Base-by-base conservation (phyloP, 1,140 invertebrate genomes). In the Plodia interpunctella region DNA sequence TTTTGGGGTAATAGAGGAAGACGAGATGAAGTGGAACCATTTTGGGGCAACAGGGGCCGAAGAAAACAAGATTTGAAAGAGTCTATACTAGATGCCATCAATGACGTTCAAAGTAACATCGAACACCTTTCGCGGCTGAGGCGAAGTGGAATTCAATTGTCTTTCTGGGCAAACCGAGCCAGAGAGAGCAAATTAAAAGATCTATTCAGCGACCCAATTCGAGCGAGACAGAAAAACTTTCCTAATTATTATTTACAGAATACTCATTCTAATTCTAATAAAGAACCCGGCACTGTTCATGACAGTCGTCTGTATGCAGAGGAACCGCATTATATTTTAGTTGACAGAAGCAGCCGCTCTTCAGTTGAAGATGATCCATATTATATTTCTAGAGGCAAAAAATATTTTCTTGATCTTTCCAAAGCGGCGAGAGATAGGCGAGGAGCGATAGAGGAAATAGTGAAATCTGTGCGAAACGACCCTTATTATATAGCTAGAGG, bases 401-500 rank as follows among this genome's bases (percentile, higher is more conserved):
- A 87, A 58, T 78, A 72, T 56, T 61, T 62, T 49, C 60, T 61
- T 0, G 67, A 76, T 21, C 55, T 76, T 8, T 32, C 58, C 0
- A 73, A 83, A 65, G 65, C 69, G 15, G 57, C 62, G 9, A 74
- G 85, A 58, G 83, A 72, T 49, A 65, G 87, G 60, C 83, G 87
- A 1, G 83, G 83, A 25, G 78, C 78, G 0, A 60, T 89, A 28
- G 87, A 89, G 64, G 81, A 89, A 55, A 70, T 89, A 11, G 76
- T 87, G 0, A 87, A 87, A 71, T 83, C 82, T 0, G 80, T 89
- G 9, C 68, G 82, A 19, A 85, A 86, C 38, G 87, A 89, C 68
- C 87, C 87, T n/a, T 89, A 74, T 66, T 87, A 86, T 55, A 87
- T 88, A 49, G 83, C 83, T 0, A 67, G 87, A 71, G 87, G 87